These are phyloP conservation scores for Gallinago paraguaiae DNA, from an alignment of 2,113 vertebrate species.

Conservation along the genomic window DNA sequence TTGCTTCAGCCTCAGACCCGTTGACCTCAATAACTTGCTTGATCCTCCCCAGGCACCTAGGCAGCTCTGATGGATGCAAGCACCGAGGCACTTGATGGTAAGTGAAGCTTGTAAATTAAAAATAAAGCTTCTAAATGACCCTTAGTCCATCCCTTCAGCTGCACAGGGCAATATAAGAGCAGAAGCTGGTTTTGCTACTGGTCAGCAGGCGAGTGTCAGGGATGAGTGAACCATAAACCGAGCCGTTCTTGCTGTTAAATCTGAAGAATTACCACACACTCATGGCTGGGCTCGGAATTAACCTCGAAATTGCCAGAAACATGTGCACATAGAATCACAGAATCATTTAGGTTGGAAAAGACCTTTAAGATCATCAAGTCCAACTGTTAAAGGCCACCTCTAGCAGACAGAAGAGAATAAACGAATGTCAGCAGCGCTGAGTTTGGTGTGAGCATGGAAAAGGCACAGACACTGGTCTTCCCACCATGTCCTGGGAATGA, in stretches of 20 bases:
- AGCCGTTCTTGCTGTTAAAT: neutral
- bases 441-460: neutral
- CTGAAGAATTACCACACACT: neutral
- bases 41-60: neutral
- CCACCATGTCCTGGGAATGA: neutral
- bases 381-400: neutral
- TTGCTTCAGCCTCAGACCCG: neutral
- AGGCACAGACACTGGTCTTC: neutral
- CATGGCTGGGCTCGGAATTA: neutral
- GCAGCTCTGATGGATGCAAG: neutral
- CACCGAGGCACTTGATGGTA: neutral
- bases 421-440: no score
- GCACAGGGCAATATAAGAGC: neutral
- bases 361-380: neutral
- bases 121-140: neutral
- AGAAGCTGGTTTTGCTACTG: neutral
- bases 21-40: neutral
- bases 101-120: neutral
- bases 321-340: neutral
- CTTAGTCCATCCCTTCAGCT: neutral
- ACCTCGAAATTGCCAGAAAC: neutral
- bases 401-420: neutral
- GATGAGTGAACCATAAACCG: neutral
- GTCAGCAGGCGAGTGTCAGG: neutral
- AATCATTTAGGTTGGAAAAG: neutral